Base-by-base conservation (phyloP, 1,140 invertebrate species). In the Sinella curviseta region DNA sequence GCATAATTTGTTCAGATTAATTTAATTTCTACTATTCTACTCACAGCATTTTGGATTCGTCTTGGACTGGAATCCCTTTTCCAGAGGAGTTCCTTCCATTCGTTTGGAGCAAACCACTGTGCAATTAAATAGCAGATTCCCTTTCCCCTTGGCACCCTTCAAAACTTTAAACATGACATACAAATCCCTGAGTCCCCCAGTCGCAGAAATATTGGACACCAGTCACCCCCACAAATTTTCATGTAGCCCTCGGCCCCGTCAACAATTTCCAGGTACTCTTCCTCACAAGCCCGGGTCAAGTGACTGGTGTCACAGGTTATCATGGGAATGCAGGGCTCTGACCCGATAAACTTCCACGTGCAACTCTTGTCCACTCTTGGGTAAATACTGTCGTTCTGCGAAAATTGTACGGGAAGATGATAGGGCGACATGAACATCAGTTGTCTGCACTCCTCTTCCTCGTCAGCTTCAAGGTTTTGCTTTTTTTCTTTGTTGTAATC, bases 321-420 rank as follows among this genome's bases (percentile, higher is more conserved):
- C 36, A 48, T 67, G 17, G 82, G 82, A 4, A 80, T 79, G 24
- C 82, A 83, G 31, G 78, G 78, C 24, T 83, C 82, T 0, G 80
- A 78, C n/a, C 82, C 82, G 17, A 75, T 35, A 24, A 74, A 74
- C 8, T 74, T 48, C 30, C 70, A 74, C 30, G 36, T 31, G 30
- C 26, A 26, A 20, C 14, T 8, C 36, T 35, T 4, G 30, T 76
- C 39, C 4, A 26, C 12, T 31, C 39, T 76, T 2, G 14, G 3
- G 17, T 30, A 30, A 28, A 48, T 55, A 3, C 16, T 33, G 34
- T 4, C 4, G 17, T 76, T 54, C 20, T 30, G 28, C 28, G 74
- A 48, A 54, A 76, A 76, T 4, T 26, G 3, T 12, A 48, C 35
- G 34, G 34, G 34, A 20, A 57, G n/a, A 24, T 48, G 34, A 28